These are phyloP conservation scores for Clivina fossor DNA, from an alignment of 2,888 invertebrate species.

Conservation along the genomic window DNA sequence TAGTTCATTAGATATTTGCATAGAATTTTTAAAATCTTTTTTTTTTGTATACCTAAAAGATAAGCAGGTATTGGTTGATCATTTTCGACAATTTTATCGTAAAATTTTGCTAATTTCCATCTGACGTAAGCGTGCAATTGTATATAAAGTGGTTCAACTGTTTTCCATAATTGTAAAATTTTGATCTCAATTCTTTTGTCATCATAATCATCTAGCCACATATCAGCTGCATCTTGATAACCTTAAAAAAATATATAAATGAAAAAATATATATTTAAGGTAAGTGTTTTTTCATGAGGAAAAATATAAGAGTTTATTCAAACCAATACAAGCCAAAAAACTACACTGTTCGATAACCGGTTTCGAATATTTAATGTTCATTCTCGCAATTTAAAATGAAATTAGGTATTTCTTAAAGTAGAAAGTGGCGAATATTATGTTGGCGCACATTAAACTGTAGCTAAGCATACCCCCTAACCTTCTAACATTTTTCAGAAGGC, in stretches of 20 bases:
- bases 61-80: conserved; percentile 78
- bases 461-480: too few species aligned
- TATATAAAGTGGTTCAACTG: conserved; percentile 77
- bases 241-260: conserved; percentile 52
- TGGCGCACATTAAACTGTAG: too few species aligned
- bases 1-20: too few species aligned
- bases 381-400: too few species aligned
- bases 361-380: too few species aligned
- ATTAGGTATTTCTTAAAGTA: too few species aligned
- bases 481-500: too few species aligned
- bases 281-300: not conserved
- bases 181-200: conserved; percentile 69
- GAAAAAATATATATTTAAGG: not conserved
- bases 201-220: conserved; percentile 74
- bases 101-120: conserved; percentile 66
- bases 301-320: not conserved
- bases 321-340: too few species aligned
- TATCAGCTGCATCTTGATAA: conserved; percentile 68
- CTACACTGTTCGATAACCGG: too few species aligned
- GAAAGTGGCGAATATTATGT: too few species aligned
- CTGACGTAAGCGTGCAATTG: conserved; percentile 84
- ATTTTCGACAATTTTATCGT: conserved; percentile 68
- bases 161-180: conserved; percentile 68
- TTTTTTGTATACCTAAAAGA: conserved; percentile 66
- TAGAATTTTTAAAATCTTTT: too few species aligned